phyloP scores from a whole-genome alignment of 2,888 invertebrate species.

The Sipunculus nudus region DNA sequence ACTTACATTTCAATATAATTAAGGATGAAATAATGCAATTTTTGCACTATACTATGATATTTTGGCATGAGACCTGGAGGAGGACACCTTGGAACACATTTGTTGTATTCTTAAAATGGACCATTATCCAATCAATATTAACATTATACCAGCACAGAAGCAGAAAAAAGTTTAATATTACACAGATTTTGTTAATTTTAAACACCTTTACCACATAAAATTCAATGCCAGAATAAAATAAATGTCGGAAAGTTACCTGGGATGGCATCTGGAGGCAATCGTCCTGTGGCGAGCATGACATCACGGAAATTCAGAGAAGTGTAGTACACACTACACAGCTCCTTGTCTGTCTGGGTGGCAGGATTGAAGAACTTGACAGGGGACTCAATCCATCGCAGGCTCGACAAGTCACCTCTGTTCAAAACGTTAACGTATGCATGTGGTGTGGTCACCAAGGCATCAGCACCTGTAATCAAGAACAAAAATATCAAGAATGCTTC shows the following conservation, averaged over 20 bases:
- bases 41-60: too few relatives aligned
- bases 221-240: too few relatives aligned
- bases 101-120: too few relatives aligned
- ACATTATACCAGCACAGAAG: too few relatives aligned
- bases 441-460: conserved; percentile 74
- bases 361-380: conserved; percentile 67
- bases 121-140: too few relatives aligned
- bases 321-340: conserved; percentile 88
- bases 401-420: conserved; percentile 91
- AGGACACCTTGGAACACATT: too few relatives aligned
- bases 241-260: conserved; percentile 84
- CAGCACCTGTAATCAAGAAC: not conserved
- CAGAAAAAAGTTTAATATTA: too few relatives aligned
- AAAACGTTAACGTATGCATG: conserved; percentile 95
- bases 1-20: too few relatives aligned
- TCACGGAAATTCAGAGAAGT: conserved; percentile 97
- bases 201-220: too few relatives aligned
- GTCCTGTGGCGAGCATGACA: conserved; percentile 97
- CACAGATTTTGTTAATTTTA: too few relatives aligned
- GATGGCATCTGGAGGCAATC: conserved; percentile 94
- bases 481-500: not conserved
- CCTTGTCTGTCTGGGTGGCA: conserved; percentile 67
- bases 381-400: conserved; percentile 92
- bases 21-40: too few relatives aligned
- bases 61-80: too few relatives aligned